A percentile compares a stretch with the other conserved stretches of the same genome.
Evolutionary conservation across 2,888 invertebrate genomes (phyloP).

Genomic region (Himalopsyche japonica): DNA sequence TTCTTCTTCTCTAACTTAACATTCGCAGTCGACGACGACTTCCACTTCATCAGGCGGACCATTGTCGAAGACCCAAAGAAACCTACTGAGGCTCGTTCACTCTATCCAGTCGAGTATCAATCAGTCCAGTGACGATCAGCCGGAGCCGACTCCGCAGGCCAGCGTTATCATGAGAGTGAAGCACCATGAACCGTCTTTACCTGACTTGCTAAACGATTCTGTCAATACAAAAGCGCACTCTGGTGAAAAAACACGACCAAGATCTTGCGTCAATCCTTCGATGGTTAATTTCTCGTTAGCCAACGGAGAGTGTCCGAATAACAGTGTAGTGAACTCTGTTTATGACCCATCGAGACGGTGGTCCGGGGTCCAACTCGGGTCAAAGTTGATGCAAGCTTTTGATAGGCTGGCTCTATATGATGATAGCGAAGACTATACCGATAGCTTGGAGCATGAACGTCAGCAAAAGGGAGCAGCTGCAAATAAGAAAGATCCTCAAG

Average conservation of each 20-base stretch:
- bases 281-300: constrained; percentile 46
- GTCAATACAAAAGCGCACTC: constrained; percentile 52
- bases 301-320: constrained; percentile 56
- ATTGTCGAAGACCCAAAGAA: constrained; percentile 63
- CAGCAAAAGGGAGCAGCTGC: constrained; percentile 33
- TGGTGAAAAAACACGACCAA: constrained; percentile 64
- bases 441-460: constrained; percentile 67
- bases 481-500: constrained; percentile 42
- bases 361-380: constrained; percentile 72
- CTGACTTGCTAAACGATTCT: constrained; percentile 63
- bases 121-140: constrained; percentile 57
- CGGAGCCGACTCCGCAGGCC: constrained; percentile 52
- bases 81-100: constrained; percentile 61
- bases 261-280: constrained; percentile 70
- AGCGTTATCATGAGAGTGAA: constrained; percentile 60
- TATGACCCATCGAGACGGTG: constrained; percentile 64
- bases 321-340: constrained; percentile 51
- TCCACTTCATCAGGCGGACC: constrained; percentile 51
- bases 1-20: constrained; percentile 13
- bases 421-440: constrained; percentile 74
- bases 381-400: constrained; percentile 73
- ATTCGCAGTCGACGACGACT: background rate
- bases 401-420: constrained; percentile 68
- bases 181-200: constrained; percentile 59
- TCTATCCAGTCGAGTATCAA: constrained; percentile 62